These are phyloP conservation scores for Pavo muticus DNA, from an alignment of 2,113 vertebrate species.

Conservation along the genomic window DNA sequence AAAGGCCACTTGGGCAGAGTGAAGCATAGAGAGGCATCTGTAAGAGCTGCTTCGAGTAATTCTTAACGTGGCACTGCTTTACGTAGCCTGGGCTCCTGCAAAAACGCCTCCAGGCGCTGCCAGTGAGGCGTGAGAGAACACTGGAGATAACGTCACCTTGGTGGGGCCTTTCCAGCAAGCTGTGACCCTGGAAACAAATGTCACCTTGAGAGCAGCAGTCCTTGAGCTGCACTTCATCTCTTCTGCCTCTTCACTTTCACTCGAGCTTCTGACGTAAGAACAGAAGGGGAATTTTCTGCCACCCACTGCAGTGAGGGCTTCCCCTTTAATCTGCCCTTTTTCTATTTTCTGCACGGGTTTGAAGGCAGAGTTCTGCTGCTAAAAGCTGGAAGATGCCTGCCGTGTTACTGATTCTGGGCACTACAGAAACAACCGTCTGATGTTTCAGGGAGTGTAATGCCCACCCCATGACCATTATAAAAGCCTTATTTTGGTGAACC, in stretches of 20 bases:
- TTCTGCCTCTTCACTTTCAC: accelerated
- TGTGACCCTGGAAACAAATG: not conserved
- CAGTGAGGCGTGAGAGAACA: not conserved
- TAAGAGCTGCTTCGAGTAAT: no score
- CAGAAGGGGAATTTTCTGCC: not conserved
- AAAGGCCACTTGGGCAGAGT: accelerated
- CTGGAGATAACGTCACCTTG: no score
- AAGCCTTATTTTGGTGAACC: not conserved
- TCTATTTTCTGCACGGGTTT: accelerated
- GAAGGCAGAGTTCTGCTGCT: not conserved
- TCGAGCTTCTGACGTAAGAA: not conserved
- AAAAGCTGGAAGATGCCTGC: not conserved
- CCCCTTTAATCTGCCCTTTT: not conserved
- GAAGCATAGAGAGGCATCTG: accelerated
- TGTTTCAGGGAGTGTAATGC: not conserved
- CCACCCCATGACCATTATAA: not conserved
- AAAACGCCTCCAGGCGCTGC: accelerated
- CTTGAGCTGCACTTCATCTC: not conserved
- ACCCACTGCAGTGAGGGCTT: not conserved
- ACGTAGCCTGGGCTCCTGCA: no score
- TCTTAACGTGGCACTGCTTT: accelerated
- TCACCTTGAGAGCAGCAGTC: not conserved
- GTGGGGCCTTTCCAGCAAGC: not conserved
- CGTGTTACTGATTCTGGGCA: accelerated
- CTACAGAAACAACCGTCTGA: not conserved